Percentiles rank a stretch among this genome's conserved stretches.
phyloP scores from a whole-genome alignment of 2,888 invertebrate genomes.

The Prenolepis imparis region DNA sequence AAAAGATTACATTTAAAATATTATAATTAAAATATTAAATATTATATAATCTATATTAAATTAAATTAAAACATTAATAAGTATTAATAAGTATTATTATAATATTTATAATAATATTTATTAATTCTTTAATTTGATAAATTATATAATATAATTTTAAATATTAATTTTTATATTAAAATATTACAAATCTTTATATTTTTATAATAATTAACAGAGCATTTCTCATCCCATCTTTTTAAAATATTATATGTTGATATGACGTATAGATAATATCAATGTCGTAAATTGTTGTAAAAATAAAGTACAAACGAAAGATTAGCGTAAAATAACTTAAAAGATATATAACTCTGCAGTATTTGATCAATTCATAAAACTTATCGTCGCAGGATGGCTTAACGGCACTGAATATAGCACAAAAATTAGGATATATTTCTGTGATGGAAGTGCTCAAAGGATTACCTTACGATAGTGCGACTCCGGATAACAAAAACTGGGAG shows the following conservation, averaged over 20 bases:
- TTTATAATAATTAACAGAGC: background rate
- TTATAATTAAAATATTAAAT: no score
- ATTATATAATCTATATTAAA: no score
- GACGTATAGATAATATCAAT: background rate
- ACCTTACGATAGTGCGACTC: slow-evolving; percentile 85
- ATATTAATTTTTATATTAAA: slow-evolving; percentile 7
- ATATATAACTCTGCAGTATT: background rate
- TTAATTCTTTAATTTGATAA: background rate
- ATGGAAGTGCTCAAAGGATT: slow-evolving; percentile 96
- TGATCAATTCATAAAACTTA: background rate
- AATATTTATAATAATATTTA: background rate
- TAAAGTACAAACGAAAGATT: background rate
- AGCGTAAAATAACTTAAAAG: background rate
- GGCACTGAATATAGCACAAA: slow-evolving; percentile 97
- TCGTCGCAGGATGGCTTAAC: slow-evolving; percentile 95
- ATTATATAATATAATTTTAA: background rate
- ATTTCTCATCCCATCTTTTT: background rate
- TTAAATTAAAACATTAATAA: no score
- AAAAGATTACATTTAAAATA: no score
- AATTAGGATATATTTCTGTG: slow-evolving; percentile 98
- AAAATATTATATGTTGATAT: background rate
- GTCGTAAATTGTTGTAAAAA: background rate
- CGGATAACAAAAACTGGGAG: slow-evolving; percentile 89
- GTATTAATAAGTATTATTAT: no score
- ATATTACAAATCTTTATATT: background rate